Evolutionary conservation across 1,140 invertebrate species (phyloP).

Genomic region (Temnothorax nylanderi): DNA sequence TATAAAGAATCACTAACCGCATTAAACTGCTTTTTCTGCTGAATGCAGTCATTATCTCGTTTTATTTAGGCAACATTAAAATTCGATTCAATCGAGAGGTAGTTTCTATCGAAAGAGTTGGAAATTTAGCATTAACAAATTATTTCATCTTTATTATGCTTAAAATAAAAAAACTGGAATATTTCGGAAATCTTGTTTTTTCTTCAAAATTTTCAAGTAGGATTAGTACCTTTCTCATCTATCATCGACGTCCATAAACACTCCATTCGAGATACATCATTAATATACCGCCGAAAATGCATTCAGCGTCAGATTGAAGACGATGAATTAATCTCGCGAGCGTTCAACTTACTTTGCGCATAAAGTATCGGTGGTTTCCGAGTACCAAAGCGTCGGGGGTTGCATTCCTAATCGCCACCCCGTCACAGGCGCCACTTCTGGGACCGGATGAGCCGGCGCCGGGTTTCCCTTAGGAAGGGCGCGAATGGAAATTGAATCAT

Average conservation of each 20-base stretch:
- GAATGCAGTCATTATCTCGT: neutral
- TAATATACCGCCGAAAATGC: neutral
- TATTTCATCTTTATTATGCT: neutral
- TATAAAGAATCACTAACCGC: too few relatives aligned
- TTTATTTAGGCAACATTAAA: conserved; percentile 20
- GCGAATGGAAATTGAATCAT: conserved; percentile 70
- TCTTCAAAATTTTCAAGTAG: neutral
- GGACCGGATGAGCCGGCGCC: conserved; percentile 27
- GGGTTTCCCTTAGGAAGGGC: conserved; percentile 10
- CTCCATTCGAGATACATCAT: neutral
- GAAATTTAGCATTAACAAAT: neutral
- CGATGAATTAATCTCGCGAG: conserved; percentile 20
- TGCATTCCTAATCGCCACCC: conserved; percentile 49
- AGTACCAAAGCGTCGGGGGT: neutral
- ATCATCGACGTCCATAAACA: neutral
- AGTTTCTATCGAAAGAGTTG: neutral
- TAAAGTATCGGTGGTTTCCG: conserved; percentile 49
- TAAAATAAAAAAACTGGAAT: neutral
- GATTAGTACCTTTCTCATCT: neutral
- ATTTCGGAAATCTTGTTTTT: neutral
- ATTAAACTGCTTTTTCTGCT: too few relatives aligned
- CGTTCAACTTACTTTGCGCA: conserved; percentile 20
- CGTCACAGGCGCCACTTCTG: conserved; percentile 10
- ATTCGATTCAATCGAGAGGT: conserved; percentile 16
- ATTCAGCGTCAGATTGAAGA: neutral